Percentiles rank a stretch among this genome's conserved stretches.
phyloP scores from a whole-genome alignment of 2,797 vertebrate genomes.

The Hydrolagus colliei region DNA sequence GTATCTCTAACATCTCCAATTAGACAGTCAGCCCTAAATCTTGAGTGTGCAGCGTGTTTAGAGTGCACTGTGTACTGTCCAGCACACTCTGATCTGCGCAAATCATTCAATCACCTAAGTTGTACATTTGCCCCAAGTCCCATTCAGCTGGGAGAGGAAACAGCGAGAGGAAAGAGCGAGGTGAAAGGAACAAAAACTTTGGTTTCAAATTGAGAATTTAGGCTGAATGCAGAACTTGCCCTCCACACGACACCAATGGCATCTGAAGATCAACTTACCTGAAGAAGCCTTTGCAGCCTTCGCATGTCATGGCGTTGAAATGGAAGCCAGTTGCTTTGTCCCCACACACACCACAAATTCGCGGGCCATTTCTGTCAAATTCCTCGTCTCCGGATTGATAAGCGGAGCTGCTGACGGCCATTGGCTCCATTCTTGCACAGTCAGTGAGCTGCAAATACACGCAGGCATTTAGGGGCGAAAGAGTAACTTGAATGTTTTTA shows the following conservation, averaged over 20 bases:
- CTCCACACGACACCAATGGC: background rate
- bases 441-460: background rate
- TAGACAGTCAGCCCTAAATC: too few species aligned
- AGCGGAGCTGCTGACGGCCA: constrained; percentile 71
- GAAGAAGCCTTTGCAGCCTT: constrained; percentile 98
- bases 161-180: background rate
- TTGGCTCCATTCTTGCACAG: constrained; percentile 55
- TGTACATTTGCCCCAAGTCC: too few species aligned
- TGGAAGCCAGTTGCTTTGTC: constrained; percentile 93
- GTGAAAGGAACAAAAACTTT: background rate
- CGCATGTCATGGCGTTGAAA: constrained; percentile 97
- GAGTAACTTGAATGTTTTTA: too few species aligned
- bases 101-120: too few species aligned
- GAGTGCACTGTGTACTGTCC: too few species aligned
- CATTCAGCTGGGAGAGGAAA: background rate
- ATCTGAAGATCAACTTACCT: constrained; percentile 56
- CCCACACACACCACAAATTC: constrained; percentile 90
- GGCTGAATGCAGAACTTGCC: background rate
- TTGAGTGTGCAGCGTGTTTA: too few species aligned
- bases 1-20: too few species aligned
- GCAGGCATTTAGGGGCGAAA: too few species aligned
- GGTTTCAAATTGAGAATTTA: background rate
- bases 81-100: too few species aligned
- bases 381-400: constrained; percentile 60
- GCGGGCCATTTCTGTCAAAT: constrained; percentile 74